Percentiles rank a stretch among this genome's conserved stretches.
These are phyloP conservation scores for Pomatostomus ruficeps DNA, from an alignment of 2,113 vertebrate species.

Conservation along the genomic window DNA sequence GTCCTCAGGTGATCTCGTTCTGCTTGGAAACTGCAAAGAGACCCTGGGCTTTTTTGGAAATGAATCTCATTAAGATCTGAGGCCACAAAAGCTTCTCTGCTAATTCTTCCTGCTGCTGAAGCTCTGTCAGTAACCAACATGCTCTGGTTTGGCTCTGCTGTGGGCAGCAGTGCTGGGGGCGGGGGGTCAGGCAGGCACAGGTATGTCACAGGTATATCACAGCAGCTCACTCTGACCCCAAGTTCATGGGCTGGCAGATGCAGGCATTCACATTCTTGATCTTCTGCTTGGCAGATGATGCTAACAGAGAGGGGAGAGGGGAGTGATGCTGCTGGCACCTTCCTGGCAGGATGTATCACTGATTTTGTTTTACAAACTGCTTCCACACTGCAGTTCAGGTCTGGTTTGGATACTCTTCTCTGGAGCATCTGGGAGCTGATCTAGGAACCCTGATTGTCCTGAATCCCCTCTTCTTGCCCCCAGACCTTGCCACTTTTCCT, in stretches of 20 bases:
- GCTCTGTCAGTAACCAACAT: neutral
- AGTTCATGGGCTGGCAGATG: neutral
- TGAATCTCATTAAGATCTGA: neutral
- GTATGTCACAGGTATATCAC: neutral
- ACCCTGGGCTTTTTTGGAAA: neutral
- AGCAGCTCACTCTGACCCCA: neutral
- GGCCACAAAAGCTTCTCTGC: neutral
- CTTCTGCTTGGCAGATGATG: neutral
- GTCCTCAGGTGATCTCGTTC: conserved; percentile 35
- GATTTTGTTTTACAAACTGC: neutral
- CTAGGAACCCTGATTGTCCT: neutral
- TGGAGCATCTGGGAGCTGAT: neutral
- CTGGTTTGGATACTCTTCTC: neutral
- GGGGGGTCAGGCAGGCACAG: neutral
- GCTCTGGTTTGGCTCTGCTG: neutral
- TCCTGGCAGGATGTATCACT: neutral
- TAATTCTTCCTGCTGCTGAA: neutral
- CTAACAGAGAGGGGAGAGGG: neutral
- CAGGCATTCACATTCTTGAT: neutral
- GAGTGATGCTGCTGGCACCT: neutral
- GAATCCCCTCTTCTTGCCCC: neutral
- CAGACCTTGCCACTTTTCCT: neutral
- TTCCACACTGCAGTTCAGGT: neutral
- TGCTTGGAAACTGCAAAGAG: neutral
- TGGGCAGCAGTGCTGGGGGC: neutral